A percentile compares a stretch with the other conserved stretches of the same genome.
Conservation (phyloP, 2,797 vertebrate species). For the Pseudochromis fuscus region DNA sequence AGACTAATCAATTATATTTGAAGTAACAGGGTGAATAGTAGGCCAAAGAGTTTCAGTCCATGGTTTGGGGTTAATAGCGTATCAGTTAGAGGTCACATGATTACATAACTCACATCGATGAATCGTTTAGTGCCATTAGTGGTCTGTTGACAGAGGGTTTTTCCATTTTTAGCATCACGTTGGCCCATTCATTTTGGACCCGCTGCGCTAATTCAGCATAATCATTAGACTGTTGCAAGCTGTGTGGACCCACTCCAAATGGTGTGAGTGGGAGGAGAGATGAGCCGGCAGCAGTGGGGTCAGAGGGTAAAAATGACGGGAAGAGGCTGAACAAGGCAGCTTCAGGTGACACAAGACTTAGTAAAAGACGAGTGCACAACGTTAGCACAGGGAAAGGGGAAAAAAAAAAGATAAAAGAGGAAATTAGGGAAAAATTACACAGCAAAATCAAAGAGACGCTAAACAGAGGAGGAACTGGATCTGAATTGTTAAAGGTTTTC, state of each 20-base stretch:
- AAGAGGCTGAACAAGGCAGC: slow-evolving; percentile 4
- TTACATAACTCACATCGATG: too few species aligned
- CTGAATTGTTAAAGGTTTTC: slow-evolving; percentile 9
- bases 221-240: slow-evolving; percentile 11
- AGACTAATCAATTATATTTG: background rate
- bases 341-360: slow-evolving; percentile 27
- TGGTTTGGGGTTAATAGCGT: slow-evolving; percentile 6
- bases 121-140: slow-evolving; percentile 9
- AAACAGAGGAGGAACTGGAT: slow-evolving; percentile 1
- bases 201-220: slow-evolving; percentile 3
- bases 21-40: background rate
- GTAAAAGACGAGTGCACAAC: slow-evolving; percentile 10
- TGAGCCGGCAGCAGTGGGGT: slow-evolving; percentile 26
- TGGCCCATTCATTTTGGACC: background rate
- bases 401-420: background rate
- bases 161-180: slow-evolving; percentile 46
- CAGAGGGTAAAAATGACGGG: slow-evolving; percentile 37
- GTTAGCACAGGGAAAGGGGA: slow-evolving; percentile 8
- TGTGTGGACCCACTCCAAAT: slow-evolving; percentile 1
- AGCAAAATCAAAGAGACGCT: background rate
- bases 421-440: background rate
- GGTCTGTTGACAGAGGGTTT: slow-evolving; percentile 8
- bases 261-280: slow-evolving; percentile 59
- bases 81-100: too few species aligned
- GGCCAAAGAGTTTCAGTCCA: background rate